Conservation (phyloP, 1,140 invertebrate species). For the Chironomus striatipennis region DNA sequence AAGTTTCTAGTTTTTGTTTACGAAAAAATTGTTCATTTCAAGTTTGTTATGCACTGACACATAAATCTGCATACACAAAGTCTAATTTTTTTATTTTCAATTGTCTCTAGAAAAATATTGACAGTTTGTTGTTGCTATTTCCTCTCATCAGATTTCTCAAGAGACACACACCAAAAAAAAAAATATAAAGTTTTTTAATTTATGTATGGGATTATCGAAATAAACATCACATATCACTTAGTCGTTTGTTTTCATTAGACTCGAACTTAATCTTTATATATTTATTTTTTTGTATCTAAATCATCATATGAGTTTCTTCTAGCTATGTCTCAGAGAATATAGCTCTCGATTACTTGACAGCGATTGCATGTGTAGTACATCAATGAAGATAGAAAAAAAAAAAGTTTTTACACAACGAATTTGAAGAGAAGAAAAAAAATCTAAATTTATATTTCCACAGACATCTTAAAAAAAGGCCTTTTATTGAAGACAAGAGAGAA, state of each 20-base stretch:
- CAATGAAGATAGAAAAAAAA: not conserved
- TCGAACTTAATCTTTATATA: not conserved
- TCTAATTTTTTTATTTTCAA: no score
- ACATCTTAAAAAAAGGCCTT: conserved; percentile 18
- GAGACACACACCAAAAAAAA: no score
- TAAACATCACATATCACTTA: conserved; percentile 21
- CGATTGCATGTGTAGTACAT: not conserved
- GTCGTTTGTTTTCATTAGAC: not conserved
- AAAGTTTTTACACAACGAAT: no score
- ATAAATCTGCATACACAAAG: no score
- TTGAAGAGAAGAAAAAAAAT: not conserved
- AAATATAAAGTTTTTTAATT: conserved; percentile 13
- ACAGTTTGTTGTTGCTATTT: no score
- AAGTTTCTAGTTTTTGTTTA: no score
- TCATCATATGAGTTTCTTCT: not conserved
- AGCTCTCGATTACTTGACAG: no score
- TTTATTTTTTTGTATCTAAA: not conserved
- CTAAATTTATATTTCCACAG: conserved; percentile 21
- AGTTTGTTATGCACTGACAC: no score
- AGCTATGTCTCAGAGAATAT: not conserved
- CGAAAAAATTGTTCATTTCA: no score
- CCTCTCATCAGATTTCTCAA: not conserved
- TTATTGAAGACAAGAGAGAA: conserved; percentile 1
- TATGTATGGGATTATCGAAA: conserved; percentile 17
- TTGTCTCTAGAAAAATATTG: no score